phyloP scores from a whole-genome alignment of 1,140 invertebrate genomes.

The Drosophila mayri region DNA sequence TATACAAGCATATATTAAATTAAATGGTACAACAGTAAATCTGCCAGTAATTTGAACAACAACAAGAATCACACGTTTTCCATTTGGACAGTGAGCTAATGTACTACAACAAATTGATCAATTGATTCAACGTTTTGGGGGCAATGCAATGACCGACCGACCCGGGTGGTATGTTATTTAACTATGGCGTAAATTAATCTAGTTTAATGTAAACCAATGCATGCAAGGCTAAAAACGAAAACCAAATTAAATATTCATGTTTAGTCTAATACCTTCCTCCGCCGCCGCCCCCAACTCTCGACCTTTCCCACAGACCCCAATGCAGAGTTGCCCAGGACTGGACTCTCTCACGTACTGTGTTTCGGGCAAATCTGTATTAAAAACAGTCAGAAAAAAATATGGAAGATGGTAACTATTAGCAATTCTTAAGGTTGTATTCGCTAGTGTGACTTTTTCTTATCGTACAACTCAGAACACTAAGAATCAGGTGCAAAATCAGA shows the following conservation, averaged over 20 bases:
- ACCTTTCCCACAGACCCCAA: not conserved
- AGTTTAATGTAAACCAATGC: conserved; percentile 59
- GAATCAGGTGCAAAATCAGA: conserved; percentile 25
- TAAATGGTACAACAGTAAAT: conserved; percentile 73
- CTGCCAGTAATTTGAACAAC: conserved; percentile 75
- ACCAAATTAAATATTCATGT: conserved; percentile 44
- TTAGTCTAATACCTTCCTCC: conserved; percentile 38
- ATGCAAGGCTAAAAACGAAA: conserved; percentile 45
- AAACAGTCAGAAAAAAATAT: conserved; percentile 2
- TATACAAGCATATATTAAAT: conserved; percentile 53
- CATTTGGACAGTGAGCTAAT: conserved; percentile 82
- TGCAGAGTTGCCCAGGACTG: not conserved
- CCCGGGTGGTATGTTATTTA: conserved; percentile 66
- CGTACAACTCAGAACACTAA: conserved; percentile 24
- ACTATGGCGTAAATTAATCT: conserved; percentile 60
- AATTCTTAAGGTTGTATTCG: conserved; percentile 83
- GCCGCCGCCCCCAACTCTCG: conserved; percentile 9
- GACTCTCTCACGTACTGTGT: not conserved
- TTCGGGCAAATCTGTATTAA: not conserved
- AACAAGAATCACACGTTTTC: conserved; percentile 83
- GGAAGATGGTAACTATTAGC: conserved; percentile 71
- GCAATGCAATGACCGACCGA: conserved; percentile 24
- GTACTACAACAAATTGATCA: conserved; percentile 77
- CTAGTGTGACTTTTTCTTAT: conserved; percentile 40
- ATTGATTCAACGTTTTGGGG: conserved; percentile 71